phyloP scores from a whole-genome alignment of 2,888 invertebrate species.

The Torymus aiolomorphi region DNA sequence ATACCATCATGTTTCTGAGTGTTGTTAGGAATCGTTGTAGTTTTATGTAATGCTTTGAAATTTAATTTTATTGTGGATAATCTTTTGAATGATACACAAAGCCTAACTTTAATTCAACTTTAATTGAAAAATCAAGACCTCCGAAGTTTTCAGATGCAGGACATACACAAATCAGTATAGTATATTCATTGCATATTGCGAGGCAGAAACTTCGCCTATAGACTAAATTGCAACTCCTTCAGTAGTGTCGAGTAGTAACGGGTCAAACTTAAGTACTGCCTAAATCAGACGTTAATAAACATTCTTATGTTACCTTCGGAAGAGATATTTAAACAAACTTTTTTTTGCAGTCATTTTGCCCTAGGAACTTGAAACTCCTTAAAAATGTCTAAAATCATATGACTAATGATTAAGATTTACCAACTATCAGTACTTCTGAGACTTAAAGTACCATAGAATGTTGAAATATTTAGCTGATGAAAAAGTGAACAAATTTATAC shows the following conservation, averaged over 20 bases:
- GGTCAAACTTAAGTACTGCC: conserved; percentile 4
- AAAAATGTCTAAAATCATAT: too few species aligned
- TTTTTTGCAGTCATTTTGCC: too few species aligned
- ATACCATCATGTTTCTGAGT: too few species aligned
- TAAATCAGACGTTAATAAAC: conserved; percentile 43
- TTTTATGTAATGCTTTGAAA: conserved; percentile 17
- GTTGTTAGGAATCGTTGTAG: conserved; percentile 21
- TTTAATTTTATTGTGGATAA: conserved; percentile 31
- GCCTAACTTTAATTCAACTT: conserved; percentile 1
- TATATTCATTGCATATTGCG: conserved; percentile 44
- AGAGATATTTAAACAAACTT: not conserved
- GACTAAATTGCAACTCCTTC: conserved; percentile 47
- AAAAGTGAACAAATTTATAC: too few species aligned
- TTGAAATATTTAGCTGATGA: too few species aligned
- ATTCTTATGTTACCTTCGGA: not conserved
- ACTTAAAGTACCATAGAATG: too few species aligned
- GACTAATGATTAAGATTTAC: too few species aligned
- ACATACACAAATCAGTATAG: conserved; percentile 29
- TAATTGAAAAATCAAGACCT: conserved; percentile 34
- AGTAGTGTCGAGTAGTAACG: conserved; percentile 42
- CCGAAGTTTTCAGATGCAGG: conserved; percentile 42
- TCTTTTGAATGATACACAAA: conserved; percentile 36
- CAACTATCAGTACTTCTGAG: too few species aligned
- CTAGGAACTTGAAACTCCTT: too few species aligned
- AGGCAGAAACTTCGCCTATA: conserved; percentile 54